A percentile compares a stretch with the other conserved stretches of the same genome.
These are phyloP conservation scores for Naja naja DNA, from an alignment of 2,113 vertebrate species.

Conservation along the genomic window DNA sequence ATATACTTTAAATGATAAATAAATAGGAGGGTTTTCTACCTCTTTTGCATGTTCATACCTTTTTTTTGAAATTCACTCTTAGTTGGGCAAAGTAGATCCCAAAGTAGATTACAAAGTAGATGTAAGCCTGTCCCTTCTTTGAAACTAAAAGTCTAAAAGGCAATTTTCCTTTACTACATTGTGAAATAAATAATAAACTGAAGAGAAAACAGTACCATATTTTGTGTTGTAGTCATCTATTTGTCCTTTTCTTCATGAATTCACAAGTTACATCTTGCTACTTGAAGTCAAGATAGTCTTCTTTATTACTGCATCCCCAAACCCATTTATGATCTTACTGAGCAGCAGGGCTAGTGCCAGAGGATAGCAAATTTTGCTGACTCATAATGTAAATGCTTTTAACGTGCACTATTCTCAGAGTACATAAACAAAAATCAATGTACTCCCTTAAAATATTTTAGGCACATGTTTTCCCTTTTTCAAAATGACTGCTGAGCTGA, in stretches of 20 bases:
- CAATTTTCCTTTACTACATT: neutral
- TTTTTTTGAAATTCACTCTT: neutral
- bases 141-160: neutral
- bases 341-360: neutral
- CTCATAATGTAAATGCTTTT: neutral
- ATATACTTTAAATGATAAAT: neutral
- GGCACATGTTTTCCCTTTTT: neutral
- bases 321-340: neutral
- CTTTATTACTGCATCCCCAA: neutral
- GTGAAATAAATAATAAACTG: neutral
- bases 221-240: neutral
- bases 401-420: neutral
- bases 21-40: neutral
- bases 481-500: neutral
- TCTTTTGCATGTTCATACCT: neutral
- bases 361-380: neutral
- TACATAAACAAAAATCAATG: neutral
- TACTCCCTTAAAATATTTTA: neutral
- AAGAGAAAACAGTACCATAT: neutral
- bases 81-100: neutral
- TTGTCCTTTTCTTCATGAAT: constrained; percentile 13
- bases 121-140: neutral
- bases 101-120: neutral
- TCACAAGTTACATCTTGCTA: neutral
- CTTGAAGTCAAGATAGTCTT: neutral